These are phyloP conservation scores for Zaprionus gabonicus DNA, from an alignment of 1,140 invertebrate genomes.

Conservation along the genomic window DNA sequence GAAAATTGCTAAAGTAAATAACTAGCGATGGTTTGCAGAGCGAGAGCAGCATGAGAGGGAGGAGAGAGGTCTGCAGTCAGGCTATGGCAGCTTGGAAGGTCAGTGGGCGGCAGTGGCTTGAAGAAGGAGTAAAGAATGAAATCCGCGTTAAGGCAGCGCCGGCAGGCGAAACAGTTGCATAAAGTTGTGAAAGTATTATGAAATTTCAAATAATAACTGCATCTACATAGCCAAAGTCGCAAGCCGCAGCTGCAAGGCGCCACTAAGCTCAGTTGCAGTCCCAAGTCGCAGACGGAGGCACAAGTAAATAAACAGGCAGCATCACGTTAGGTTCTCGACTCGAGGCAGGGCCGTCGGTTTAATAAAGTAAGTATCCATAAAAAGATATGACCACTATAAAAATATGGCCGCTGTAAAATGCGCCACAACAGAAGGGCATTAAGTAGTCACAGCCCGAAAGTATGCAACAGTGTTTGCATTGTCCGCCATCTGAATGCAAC, in stretches of 20 bases:
- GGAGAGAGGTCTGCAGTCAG: background rate
- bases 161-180: constrained; percentile 72
- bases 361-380: constrained; percentile 73
- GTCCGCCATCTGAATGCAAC: constrained; percentile 47
- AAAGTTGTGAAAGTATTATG: constrained; percentile 83
- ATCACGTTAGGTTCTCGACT: constrained; percentile 51
- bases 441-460: constrained; percentile 1
- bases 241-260: constrained; percentile 22
- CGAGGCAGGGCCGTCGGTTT: constrained; percentile 34
- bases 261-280: background rate
- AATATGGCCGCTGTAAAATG: constrained; percentile 61
- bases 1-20: constrained; percentile 82
- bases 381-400: constrained; percentile 70
- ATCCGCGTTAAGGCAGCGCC: constrained; percentile 69
- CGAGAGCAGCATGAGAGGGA: background rate
- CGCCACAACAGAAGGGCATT: constrained; percentile 14
- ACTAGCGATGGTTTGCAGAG: constrained; percentile 27
- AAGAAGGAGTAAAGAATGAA: constrained; percentile 57
- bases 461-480: constrained; percentile 52
- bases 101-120: background rate
- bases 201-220: constrained; percentile 82
- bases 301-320: constrained; percentile 72
- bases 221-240: constrained; percentile 53
- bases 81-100: background rate
- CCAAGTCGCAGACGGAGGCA: constrained; percentile 11